Evolutionary conservation across 2,888 invertebrate genomes (phyloP).

Genomic region (Ophion costatus): DNA sequence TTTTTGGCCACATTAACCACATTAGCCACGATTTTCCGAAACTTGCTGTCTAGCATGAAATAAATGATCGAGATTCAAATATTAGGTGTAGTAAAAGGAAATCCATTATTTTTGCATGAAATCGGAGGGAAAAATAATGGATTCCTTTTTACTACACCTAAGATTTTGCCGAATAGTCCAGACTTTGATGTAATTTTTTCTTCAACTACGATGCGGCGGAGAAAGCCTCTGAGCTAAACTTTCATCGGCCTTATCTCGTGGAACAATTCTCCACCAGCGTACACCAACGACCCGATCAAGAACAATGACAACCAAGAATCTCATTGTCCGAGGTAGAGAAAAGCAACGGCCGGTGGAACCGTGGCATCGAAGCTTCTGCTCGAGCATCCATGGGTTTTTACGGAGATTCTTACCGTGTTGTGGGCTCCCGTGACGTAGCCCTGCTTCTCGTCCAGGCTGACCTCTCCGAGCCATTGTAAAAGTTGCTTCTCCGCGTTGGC

Average conservation of each 20-base stretch:
- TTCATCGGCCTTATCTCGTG: too few species aligned
- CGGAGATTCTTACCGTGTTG: conserved; percentile 74
- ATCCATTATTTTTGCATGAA: too few species aligned
- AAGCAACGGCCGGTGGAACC: neutral
- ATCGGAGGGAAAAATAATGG: too few species aligned
- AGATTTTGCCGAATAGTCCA: too few species aligned
- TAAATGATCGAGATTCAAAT: too few species aligned
- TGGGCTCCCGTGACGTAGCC: conserved; percentile 79
- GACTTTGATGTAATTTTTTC: neutral
- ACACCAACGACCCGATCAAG: neutral
- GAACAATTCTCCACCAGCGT: neutral
- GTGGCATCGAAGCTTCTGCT: neutral
- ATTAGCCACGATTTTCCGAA: too few species aligned
- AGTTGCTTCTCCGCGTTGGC: conserved; percentile 88
- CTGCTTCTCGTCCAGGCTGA: conserved; percentile 79
- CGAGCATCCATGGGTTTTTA: neutral
- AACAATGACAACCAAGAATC: neutral
- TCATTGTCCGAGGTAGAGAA: neutral
- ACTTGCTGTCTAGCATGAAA: too few species aligned
- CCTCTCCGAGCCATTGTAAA: conserved; percentile 82
- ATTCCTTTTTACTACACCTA: too few species aligned
- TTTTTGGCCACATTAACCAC: too few species aligned
- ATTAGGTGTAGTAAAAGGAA: too few species aligned
- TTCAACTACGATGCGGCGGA: neutral
- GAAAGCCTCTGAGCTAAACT: neutral